These are phyloP conservation scores for Phylloscopus trochilus DNA, from an alignment of 2,113 vertebrate genomes.

Conservation along the genomic window DNA sequence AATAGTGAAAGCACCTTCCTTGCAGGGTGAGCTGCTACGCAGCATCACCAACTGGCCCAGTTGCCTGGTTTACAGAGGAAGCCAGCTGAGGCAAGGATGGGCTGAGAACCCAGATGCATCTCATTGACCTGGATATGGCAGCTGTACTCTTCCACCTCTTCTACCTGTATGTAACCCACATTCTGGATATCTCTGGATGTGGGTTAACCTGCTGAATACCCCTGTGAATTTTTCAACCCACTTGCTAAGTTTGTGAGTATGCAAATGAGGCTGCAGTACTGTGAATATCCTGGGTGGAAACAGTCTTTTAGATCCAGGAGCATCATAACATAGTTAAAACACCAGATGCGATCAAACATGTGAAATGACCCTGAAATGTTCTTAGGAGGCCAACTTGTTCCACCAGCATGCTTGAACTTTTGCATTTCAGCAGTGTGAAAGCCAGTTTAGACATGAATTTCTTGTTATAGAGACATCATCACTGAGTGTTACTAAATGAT, in stretches of 20 bases:
- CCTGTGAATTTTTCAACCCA: not conserved
- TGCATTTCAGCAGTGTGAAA: not conserved
- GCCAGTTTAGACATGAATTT: not conserved
- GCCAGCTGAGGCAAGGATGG: not conserved
- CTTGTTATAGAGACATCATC: not conserved
- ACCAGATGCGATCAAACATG: not conserved
- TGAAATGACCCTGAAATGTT: not conserved
- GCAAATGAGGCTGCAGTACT: not conserved
- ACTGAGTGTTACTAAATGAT: not conserved
- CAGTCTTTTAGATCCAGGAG: not conserved
- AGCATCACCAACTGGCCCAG: not conserved
- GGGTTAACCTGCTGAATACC: not conserved
- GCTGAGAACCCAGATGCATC: constrained; percentile 61
- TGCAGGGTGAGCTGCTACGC: not conserved
- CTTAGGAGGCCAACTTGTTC: not conserved
- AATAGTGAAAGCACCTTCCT: not conserved
- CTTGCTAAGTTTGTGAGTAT: not conserved
- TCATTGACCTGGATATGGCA: constrained; percentile 63
- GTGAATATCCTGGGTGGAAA: not conserved
- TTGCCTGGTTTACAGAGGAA: constrained; percentile 13
- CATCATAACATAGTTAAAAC: not conserved
- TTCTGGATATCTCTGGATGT: not conserved
- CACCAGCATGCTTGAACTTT: not conserved
- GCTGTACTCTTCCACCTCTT: not conserved
- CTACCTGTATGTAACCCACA: constrained; percentile 44